phyloP scores from a whole-genome alignment of 2,797 vertebrate genomes.

The Leucoraja ocellata region DNA sequence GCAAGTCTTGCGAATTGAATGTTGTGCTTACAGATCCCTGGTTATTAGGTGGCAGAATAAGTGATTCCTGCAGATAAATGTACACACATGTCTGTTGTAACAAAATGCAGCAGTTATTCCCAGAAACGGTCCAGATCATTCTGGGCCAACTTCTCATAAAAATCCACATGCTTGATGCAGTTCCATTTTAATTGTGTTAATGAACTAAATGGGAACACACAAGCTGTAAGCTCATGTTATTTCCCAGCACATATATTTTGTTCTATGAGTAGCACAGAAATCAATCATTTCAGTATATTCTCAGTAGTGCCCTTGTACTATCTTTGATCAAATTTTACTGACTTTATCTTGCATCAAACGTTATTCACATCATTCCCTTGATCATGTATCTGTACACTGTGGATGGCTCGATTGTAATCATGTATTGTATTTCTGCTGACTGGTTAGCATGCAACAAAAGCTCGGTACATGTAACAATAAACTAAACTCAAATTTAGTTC shows the following conservation, averaged over 20 bases:
- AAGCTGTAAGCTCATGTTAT: neutral
- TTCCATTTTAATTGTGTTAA: neutral
- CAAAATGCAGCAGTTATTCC: neutral
- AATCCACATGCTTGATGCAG: neutral
- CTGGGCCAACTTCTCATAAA: neutral
- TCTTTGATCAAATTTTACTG: too few relatives aligned
- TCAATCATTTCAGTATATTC: neutral
- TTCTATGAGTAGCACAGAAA: neutral
- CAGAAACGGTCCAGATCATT: neutral
- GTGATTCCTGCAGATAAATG: neutral
- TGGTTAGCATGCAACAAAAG: too few relatives aligned
- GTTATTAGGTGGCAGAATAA: neutral
- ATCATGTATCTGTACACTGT: too few relatives aligned
- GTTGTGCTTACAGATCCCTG: neutral
- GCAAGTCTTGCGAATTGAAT: neutral
- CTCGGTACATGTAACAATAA: too few relatives aligned
- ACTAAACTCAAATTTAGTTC: neutral
- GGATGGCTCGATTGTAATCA: too few relatives aligned
- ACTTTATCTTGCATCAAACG: too few relatives aligned
- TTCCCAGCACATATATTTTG: neutral
- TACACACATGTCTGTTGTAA: neutral
- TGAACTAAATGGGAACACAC: neutral
- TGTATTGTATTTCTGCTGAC: too few relatives aligned
- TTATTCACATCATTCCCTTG: too few relatives aligned
- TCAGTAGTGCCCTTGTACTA: too few relatives aligned